phyloP scores from a whole-genome alignment of 2,797 vertebrate genomes.

The Rhinogobio ventralis region DNA sequence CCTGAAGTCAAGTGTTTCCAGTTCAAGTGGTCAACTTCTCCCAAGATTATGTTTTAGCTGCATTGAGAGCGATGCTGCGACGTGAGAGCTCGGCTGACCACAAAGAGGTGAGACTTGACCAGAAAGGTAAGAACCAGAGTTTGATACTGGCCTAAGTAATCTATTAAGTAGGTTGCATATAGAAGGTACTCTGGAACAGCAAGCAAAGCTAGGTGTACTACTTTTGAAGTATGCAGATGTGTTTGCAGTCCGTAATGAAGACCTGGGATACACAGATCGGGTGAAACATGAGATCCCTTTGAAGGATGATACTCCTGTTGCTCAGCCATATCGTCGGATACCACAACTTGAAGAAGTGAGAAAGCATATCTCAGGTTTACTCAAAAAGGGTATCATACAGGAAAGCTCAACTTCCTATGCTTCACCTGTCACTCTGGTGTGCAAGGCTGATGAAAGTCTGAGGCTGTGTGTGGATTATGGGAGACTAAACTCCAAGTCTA shows the following conservation, averaged over 20 bases:
- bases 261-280: not conserved
- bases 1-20: not conserved
- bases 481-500: not conserved
- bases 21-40: not conserved
- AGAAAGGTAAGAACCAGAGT: not conserved
- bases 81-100: not conserved
- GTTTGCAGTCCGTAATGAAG: not conserved
- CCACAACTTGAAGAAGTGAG: not conserved
- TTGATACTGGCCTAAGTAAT: not conserved
- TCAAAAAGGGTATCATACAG: not conserved
- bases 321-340: not conserved
- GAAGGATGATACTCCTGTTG: not conserved
- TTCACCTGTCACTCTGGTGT: not conserved
- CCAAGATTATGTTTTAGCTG: not conserved
- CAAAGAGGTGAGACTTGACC: accelerated
- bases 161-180: too few relatives aligned
- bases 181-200: not conserved
- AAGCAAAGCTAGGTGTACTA: not conserved
- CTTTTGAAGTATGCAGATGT: not conserved
- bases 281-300: not conserved
- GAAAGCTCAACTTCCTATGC: not conserved
- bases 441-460: not conserved
- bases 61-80: not conserved
- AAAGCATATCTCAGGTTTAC: not conserved
- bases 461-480: not conserved